Percentiles rank a stretch among this genome's conserved stretches.
Conservation (phyloP, 2,888 invertebrate species). For the Gymnosoma rotundatum region DNA sequence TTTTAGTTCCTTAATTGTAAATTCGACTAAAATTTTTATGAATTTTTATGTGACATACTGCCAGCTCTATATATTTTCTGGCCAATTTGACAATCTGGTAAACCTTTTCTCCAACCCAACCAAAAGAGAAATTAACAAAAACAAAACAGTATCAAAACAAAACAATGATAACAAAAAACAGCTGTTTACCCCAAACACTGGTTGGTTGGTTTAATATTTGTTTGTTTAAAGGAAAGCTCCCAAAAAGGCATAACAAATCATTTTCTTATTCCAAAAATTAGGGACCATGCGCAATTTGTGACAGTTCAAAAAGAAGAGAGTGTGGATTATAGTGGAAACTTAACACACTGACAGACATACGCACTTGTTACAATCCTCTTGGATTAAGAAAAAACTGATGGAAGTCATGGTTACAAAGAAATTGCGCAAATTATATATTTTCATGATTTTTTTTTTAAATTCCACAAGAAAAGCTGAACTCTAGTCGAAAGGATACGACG, state of each 20-base stretch:
- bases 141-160: slow-evolving; percentile 52
- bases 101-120: background rate
- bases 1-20: too few species aligned
- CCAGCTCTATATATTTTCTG: background rate
- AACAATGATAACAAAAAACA: slow-evolving; percentile 56
- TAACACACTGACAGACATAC: slow-evolving; percentile 34
- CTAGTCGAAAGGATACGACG: slow-evolving; percentile 55
- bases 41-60: background rate
- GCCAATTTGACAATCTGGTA: slow-evolving; percentile 14
- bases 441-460: slow-evolving; percentile 57
- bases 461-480: slow-evolving; percentile 59
- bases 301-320: background rate
- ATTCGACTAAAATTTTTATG: too few species aligned
- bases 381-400: slow-evolving; percentile 30
- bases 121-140: slow-evolving; percentile 28
- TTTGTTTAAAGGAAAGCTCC: slow-evolving; percentile 16
- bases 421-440: slow-evolving; percentile 58
- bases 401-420: slow-evolving; percentile 47
- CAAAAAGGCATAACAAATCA: slow-evolving; percentile 32
- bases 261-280: slow-evolving; percentile 44
- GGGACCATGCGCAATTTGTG: slow-evolving; percentile 64
- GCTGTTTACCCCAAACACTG: slow-evolving; percentile 46
- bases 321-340: slow-evolving; percentile 59
- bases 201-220: slow-evolving; percentile 13
- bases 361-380: slow-evolving; percentile 57